These are phyloP conservation scores for Sarcophaga peregrina DNA, from an alignment of 1,140 invertebrate genomes.

Conservation along the genomic window DNA sequence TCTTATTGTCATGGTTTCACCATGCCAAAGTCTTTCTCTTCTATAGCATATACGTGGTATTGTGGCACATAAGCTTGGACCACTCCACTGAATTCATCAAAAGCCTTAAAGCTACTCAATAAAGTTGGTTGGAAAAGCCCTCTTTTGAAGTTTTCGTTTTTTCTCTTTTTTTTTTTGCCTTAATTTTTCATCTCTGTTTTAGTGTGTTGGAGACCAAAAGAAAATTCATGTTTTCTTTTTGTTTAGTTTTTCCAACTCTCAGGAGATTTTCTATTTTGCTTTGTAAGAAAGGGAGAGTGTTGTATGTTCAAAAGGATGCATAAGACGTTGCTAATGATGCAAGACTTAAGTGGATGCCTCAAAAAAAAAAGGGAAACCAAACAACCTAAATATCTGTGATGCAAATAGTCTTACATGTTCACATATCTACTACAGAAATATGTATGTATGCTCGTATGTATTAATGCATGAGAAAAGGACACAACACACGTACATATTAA, in stretches of 20 bases:
- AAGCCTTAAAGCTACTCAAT: conserved; percentile 15
- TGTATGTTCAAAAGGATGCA: neutral
- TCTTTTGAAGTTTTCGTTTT: too few species aligned
- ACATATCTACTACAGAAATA: neutral
- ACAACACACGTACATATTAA: neutral
- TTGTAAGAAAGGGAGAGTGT: neutral
- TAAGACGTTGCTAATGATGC: conserved; percentile 21
- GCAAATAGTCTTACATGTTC: neutral
- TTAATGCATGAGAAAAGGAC: neutral
- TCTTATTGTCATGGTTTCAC: too few species aligned
- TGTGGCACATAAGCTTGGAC: neutral
- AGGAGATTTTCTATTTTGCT: neutral
- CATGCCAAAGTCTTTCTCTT: too few species aligned
- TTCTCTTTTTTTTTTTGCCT: too few species aligned
- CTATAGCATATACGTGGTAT: too few species aligned
- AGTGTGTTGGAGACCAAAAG: neutral
- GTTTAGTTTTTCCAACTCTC: neutral
- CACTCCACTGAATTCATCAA: neutral
- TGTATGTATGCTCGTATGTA: too few species aligned
- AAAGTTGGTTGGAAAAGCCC: neutral
- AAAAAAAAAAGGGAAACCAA: neutral
- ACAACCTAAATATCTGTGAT: neutral
- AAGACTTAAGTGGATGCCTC: neutral
- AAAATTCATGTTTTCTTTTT: neutral
- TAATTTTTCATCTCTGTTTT: neutral